Conservation (phyloP, 1,140 invertebrate species). For the Heliconius congener region DNA sequence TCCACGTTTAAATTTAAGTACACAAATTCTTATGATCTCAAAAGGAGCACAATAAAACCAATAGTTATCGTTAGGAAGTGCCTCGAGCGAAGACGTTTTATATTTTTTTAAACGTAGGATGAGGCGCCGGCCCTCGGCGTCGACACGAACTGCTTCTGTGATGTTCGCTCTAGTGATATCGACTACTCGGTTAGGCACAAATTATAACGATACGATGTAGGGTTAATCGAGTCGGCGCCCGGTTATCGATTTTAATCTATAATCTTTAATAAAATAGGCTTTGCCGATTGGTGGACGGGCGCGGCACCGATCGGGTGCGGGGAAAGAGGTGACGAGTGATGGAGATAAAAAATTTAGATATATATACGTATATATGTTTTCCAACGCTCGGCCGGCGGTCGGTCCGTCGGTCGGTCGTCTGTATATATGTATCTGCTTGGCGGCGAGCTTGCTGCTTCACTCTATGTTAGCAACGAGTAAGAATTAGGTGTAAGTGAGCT, state of each 20-base stretch:
- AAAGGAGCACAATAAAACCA: slow-evolving; percentile 49
- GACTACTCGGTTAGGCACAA: slow-evolving; percentile 60
- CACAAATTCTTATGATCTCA: slow-evolving; percentile 56
- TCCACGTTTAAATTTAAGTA: slow-evolving; percentile 49
- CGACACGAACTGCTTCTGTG: slow-evolving; percentile 75
- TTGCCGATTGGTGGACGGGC: slow-evolving; percentile 14
- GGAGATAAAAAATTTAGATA: slow-evolving; percentile 61
- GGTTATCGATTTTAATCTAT: slow-evolving; percentile 14
- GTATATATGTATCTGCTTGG: slow-evolving; percentile 70
- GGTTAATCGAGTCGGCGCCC: slow-evolving; percentile 20
- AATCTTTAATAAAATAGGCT: background rate
- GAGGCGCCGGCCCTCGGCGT: slow-evolving; percentile 59
- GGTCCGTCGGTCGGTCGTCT: slow-evolving; percentile 26
- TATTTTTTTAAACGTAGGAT: slow-evolving; percentile 71
- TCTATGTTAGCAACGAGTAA: slow-evolving; percentile 64
- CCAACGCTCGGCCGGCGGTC: background rate
- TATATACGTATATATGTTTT: slow-evolving; percentile 12
- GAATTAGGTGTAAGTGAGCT: slow-evolving; percentile 74
- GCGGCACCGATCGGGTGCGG: slow-evolving; percentile 19
- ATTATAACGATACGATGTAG: slow-evolving; percentile 49
- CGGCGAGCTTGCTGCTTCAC: slow-evolving; percentile 68
- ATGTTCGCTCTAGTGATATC: slow-evolving; percentile 74
- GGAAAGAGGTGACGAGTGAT: slow-evolving; percentile 25
- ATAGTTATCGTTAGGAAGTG: slow-evolving; percentile 66
- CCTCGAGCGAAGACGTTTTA: slow-evolving; percentile 69